Base-by-base conservation (phyloP, 2,888 invertebrate species). In the Amphimallon solstitiale region DNA sequence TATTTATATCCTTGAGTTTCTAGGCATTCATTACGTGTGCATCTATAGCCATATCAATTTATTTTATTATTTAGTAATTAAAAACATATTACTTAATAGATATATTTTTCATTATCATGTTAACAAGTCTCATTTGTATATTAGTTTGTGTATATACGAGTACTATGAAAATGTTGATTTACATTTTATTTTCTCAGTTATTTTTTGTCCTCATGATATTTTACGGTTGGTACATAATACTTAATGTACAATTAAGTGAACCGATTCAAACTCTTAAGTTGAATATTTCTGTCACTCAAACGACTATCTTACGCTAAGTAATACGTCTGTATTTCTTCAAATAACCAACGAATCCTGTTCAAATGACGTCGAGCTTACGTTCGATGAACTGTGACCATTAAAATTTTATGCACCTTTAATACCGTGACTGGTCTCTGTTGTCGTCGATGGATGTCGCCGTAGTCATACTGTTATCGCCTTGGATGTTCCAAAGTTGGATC, bases 371-470 rank as follows among this genome's bases (percentile, higher is more conserved):
- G 23, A 59, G 56, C 43, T 43, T 23, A 59, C 56, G 56, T 59
- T 59, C 56, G 56, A 59, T 59, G 56, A 59, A 59, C 56, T 59
- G 43, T 59, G 43, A 59, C 56, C 43, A 59, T 59, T 59, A 59
- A 59, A 59, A 43, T 59, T 59, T 59, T 59, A 59, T 59, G 43
- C 56, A 59, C 56, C 56, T 59, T 59, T 59, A 43, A 45, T 43
- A 29, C 19, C 43, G 43, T 29, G 29, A 43, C 56, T 59, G 21
- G 38, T n/a, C 37, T 43, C n/a, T n/a, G 56, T 40, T 51, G 35
- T 35, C 15, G 35, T 51, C 51, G 51, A 35, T 59, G 29, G 56
- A 43, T 43, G 56, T 45, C 56, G 34, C 43, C 19, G 17, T 43
- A 23, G 43, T 14, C 17, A 29, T 21, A 9, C n/a, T 38, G 29